A percentile compares a stretch with the other conserved stretches of the same genome.
phyloP scores from a whole-genome alignment of 2,113 vertebrate genomes.

The Hassar affinis region DNA sequence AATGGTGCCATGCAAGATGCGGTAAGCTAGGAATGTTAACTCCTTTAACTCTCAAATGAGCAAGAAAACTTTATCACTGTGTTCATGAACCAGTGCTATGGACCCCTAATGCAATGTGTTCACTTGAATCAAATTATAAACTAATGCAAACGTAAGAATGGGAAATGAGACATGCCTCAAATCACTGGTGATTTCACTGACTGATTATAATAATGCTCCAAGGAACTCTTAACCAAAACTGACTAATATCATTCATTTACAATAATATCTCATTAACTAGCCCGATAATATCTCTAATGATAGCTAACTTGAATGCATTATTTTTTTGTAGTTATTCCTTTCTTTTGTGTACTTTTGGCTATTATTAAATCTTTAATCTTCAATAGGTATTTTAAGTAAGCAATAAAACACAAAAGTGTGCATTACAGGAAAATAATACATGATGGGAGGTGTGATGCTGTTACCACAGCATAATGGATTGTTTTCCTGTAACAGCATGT shows the following conservation, averaged over 20 bases:
- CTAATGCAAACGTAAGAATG: not conserved
- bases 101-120: not conserved
- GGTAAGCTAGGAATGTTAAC: slow-evolving; percentile 55
- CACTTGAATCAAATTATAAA: not conserved
- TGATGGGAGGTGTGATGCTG: not conserved
- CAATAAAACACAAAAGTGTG: not conserved
- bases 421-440: not conserved
- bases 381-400: not conserved
- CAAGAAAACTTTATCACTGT: not conserved
- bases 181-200: not conserved
- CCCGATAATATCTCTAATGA: not conserved
- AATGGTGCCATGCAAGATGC: slow-evolving; percentile 44
- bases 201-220: not conserved
- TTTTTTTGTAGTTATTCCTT: not conserved
- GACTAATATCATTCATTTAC: not conserved
- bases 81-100: not conserved
- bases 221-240: not conserved
- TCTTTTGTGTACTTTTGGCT: not conserved
- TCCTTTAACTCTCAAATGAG: not conserved
- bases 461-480: not conserved
- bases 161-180: not conserved
- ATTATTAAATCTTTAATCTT: not conserved
- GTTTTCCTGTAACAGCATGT: not conserved
- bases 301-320: not conserved
- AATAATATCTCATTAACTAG: not conserved